Percentiles rank a stretch among this genome's conserved stretches.
Evolutionary conservation across 2,797 vertebrate species (phyloP).

Genomic region (Gymnothorax reevesii): DNA sequence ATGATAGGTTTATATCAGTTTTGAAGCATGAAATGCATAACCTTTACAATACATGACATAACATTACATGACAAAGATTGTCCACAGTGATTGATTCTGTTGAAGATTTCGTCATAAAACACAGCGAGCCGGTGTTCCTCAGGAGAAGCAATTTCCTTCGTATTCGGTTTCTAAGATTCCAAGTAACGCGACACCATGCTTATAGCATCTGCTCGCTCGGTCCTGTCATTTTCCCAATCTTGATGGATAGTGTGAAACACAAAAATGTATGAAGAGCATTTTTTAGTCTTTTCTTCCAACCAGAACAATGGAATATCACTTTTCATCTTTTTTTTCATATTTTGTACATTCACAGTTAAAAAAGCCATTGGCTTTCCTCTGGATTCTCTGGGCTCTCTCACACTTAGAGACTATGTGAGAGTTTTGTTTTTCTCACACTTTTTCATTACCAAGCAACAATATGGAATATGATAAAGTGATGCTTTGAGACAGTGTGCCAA

Average conservation of each 20-base stretch:
- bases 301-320: neutral
- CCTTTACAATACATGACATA: neutral
- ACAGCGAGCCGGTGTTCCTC: neutral
- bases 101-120: neutral
- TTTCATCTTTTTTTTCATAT: neutral
- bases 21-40: neutral
- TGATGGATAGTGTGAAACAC: neutral
- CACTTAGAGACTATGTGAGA: too few species aligned
- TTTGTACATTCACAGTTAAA: neutral
- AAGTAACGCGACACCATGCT: slow-evolving; percentile 35
- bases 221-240: neutral
- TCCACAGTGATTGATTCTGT: neutral
- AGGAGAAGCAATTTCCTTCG: neutral
- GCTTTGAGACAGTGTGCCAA: too few species aligned
- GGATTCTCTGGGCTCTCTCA: too few species aligned
- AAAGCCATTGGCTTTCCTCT: neutral
- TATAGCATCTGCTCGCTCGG: neutral
- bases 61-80: neutral
- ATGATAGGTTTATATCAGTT: neutral
- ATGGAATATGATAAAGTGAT: too few species aligned
- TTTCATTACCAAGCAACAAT: too few species aligned
- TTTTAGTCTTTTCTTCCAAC: neutral
- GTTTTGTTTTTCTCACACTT: too few species aligned
- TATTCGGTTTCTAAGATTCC: slow-evolving; percentile 45
- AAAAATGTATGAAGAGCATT: neutral